Evolutionary conservation across 2,888 invertebrate genomes (phyloP), one percentile per base, ranked within the genome.

Genomic region (Notodonta ziczac): DNA sequence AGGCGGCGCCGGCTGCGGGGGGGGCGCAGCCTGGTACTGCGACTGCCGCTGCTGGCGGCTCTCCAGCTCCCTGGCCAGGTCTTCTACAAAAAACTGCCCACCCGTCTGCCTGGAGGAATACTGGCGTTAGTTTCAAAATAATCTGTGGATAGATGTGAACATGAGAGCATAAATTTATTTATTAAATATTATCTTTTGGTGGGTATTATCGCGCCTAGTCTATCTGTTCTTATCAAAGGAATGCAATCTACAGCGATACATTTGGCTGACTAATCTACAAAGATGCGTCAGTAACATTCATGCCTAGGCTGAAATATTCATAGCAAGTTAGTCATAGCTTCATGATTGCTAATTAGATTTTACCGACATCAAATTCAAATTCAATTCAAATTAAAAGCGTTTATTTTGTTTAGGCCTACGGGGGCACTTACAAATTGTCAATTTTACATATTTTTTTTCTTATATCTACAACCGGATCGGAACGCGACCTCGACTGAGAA

Each of bases 101-200:
- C 90, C 91, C 86, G 90, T 87, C 89, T 91, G 92, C 86, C 92
- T 91, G 86, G 81, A 90, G 73, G 69, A 90, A 86, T 72, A 81
- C 35, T 61, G 35, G 69, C 65, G 69, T 78, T 79, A 80, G 60
- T 67, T 42, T 59, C 53, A 50, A 53, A 10, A 54, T 44, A 12
- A 9, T 51, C 42, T 42, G 42, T 10, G 42, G 10, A 42, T 42
- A 35, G 35, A 35, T 35, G 35, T 42, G 40, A 40, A 40, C 7
- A 40, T 40, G 40, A 2, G 2, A 5, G 6, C 1, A 8, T 7
- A 40, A 40, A 9, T n/a, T n/a, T n/a, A n/a, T n/a, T n/a, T n/a
- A n/a, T n/a, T n/a, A n/a, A n/a, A n/a, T n/a, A n/a, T n/a, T n/a
- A n/a, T n/a, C n/a, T n/a, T n/a, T n/a, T n/a, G 9, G 6, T 35